Base-by-base conservation (phyloP, 2,113 vertebrate species). In the Riparia riparia region DNA sequence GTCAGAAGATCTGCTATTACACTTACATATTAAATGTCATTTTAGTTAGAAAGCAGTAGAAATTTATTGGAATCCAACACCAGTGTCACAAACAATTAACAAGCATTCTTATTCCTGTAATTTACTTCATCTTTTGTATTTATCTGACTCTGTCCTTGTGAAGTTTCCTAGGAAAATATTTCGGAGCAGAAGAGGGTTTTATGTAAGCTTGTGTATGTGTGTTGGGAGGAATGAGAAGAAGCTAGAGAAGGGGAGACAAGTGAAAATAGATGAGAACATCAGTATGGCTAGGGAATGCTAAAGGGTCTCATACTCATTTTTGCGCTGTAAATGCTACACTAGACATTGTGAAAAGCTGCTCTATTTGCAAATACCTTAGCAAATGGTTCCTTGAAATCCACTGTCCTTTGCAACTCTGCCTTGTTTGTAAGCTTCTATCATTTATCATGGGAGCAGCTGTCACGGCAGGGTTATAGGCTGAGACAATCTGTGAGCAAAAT, bases 391-490 rank as follows among this genome's bases (percentile, higher is more conserved):
- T 92, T 82, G 66, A 85, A 88, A 93, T 71, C 44, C 44, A 78
- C 51, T 39, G 19, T 63, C 70, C 66, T 85, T 80, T 82, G 61
- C 49, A 85, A 22, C 44, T 85, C 39, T 90, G 22, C 49, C 61
- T 82, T 85, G 31, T 90, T 93, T 79, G 34, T 86, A 64, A 87
- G 34, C 16, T 39, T 9, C 66, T 60, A 6, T 19, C 24, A 29
- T 93, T 92, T 88, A 56, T 92, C 41, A 72, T 39, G 57, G 57
- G 34, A 69, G 34, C 44, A 79, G 44, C 82, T 79, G 47, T 54
- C 61, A 12, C 6, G 44, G 14, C 49, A 89, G 53, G 24, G 17
- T 34, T 79, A 8, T 22, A 42, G 60, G 34, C 61, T 71, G 44
- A 74, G 51, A 29, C 37, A 56, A 13, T 56, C 53, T 56, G 34